Conservation (phyloP, 2,888 invertebrate species). For the Meiosimyza platycephala region DNA sequence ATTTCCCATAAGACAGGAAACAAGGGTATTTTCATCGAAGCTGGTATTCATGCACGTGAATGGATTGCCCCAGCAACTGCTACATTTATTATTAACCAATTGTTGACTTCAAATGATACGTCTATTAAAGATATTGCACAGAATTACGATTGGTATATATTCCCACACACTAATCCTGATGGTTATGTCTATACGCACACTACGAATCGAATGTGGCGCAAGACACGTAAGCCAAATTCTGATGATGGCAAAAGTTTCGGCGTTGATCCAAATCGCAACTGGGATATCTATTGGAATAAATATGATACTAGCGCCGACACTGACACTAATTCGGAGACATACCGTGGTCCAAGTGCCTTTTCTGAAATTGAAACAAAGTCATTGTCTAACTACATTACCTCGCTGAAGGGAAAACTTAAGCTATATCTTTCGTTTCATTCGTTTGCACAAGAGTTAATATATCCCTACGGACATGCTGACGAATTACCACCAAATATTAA, state of each 20-base stretch:
- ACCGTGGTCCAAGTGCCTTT: constrained; percentile 75
- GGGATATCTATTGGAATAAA: constrained; percentile 76
- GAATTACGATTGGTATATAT: constrained; percentile 78
- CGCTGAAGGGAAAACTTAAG: constrained; percentile 69
- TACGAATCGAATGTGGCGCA: constrained; percentile 74
- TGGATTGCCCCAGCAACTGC: constrained; percentile 78
- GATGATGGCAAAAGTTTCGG: constrained; percentile 69
- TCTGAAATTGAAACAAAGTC: constrained; percentile 76
- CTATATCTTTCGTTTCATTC: constrained; percentile 81
- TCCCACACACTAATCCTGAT: constrained; percentile 82
- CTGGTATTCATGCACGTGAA: constrained; percentile 79
- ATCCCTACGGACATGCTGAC: constrained; percentile 74
- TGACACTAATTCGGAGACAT: constrained; percentile 72
- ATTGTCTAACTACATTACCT: constrained; percentile 70
- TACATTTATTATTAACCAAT: constrained; percentile 73
- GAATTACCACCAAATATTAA: constrained; percentile 59
- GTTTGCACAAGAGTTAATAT: constrained; percentile 76
- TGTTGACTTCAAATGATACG: constrained; percentile 70
- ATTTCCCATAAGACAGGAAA: constrained; percentile 54
- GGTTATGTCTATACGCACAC: constrained; percentile 75
- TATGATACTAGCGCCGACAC: constrained; percentile 71
- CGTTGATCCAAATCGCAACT: constrained; percentile 83
- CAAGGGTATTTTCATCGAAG: constrained; percentile 72
- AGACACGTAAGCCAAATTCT: constrained; percentile 71
- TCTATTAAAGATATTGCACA: constrained; percentile 69